Conservation (phyloP, 1,140 invertebrate genomes). For the Rhagoletis pomonella region DNA sequence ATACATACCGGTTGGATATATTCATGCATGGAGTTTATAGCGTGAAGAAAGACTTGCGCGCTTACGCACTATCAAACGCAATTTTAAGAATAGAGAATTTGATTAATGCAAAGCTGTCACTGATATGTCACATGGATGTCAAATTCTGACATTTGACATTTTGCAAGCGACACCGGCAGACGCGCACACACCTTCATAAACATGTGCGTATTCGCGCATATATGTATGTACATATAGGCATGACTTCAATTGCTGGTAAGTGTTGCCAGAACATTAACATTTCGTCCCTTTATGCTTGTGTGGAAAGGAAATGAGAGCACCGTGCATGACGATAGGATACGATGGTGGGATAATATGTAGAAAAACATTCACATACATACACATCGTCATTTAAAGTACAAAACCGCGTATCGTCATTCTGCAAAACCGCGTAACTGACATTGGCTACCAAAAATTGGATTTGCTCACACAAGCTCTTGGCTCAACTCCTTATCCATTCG, state of each 20-base stretch:
- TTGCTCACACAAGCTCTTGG: too few relatives aligned
- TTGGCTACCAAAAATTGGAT: too few relatives aligned
- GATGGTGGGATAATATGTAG: not conserved
- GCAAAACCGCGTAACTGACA: too few relatives aligned
- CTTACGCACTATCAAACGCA: conserved; percentile 39
- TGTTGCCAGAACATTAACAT: conserved; percentile 39
- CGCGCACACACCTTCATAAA: not conserved
- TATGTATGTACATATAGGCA: conserved; percentile 9
- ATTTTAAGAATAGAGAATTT: conserved; percentile 69
- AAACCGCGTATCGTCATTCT: too few relatives aligned
- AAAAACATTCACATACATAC: not conserved
- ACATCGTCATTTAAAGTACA: too few relatives aligned
- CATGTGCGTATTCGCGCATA: not conserved
- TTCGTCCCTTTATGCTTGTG: not conserved
- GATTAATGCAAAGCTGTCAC: conserved; percentile 75
- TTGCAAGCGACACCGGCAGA: conserved; percentile 63
- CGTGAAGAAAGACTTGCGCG: conserved; percentile 10
- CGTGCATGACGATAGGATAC: not conserved
- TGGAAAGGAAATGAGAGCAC: not conserved
- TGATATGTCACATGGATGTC: conserved; percentile 75
- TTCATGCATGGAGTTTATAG: not conserved
- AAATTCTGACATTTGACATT: conserved; percentile 75
- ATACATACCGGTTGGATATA: not conserved
- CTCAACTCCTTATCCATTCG: too few relatives aligned
- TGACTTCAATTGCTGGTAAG: conserved; percentile 41